A percentile compares a stretch with the other conserved stretches of the same genome.
These are phyloP conservation scores for Listrodromus nycthemerus DNA, from an alignment of 2,888 invertebrate species.

Conservation along the genomic window DNA sequence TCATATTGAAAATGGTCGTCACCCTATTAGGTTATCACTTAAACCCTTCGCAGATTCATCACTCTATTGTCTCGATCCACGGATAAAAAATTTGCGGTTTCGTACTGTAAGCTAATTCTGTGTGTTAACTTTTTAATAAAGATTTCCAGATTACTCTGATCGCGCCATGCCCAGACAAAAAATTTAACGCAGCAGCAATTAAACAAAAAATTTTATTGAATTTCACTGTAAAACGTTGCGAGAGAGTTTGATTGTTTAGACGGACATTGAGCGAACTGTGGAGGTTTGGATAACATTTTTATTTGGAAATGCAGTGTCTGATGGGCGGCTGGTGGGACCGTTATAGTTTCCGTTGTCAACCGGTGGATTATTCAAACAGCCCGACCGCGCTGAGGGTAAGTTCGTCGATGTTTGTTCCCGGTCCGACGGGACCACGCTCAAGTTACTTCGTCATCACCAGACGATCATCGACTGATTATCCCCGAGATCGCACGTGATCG, in stretches of 20 bases:
- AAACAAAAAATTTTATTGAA: not conserved
- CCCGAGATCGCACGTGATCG: slow-evolving; percentile 46
- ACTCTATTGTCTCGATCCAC: not conserved
- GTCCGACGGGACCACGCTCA: slow-evolving; percentile 57
- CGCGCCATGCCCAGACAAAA: slow-evolving; percentile 33
- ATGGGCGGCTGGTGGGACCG: slow-evolving; percentile 96
- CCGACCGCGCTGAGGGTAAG: slow-evolving; percentile 94
- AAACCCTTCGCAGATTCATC: not conserved
- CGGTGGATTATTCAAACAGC: slow-evolving; percentile 94
- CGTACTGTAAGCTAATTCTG: not conserved
- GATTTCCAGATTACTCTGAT: slow-evolving; percentile 26
- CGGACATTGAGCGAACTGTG: slow-evolving; percentile 51
- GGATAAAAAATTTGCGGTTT: too few species aligned
- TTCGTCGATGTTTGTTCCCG: slow-evolving; percentile 71
- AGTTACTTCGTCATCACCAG: slow-evolving; percentile 62
- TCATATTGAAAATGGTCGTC: not conserved
- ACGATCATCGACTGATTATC: slow-evolving; percentile 64
- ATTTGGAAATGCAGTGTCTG: slow-evolving; percentile 88
- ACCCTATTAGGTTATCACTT: not conserved
- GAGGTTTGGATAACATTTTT: slow-evolving; percentile 72
- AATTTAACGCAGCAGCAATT: slow-evolving; percentile 5
- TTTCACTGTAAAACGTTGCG: not conserved
- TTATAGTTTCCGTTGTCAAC: slow-evolving; percentile 96
- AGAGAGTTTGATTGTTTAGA: not conserved
- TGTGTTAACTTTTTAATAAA: not conserved